Percentiles rank a stretch among this genome's conserved stretches.
phyloP scores from a whole-genome alignment of 2,888 invertebrate species.

The Tricholauxania praeusta region DNA sequence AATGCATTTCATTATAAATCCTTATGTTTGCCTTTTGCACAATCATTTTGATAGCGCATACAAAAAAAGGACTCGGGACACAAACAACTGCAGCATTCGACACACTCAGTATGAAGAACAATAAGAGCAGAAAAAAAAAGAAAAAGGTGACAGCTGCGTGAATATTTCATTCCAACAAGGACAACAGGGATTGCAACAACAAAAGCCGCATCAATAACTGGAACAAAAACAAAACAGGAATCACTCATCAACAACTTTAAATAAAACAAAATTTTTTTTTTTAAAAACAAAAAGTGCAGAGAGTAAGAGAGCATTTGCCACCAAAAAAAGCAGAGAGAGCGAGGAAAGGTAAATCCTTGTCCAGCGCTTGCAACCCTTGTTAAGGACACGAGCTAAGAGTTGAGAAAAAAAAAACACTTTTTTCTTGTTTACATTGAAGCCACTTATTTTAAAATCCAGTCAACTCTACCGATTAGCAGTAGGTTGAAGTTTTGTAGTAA shows the following conservation, averaged over 20 bases:
- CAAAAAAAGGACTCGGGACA: slow-evolving; percentile 13
- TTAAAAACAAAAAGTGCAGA: neutral
- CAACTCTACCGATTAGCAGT: slow-evolving; percentile 30
- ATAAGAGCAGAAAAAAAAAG: slow-evolving; percentile 27
- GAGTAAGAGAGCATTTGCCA: slow-evolving; percentile 35
- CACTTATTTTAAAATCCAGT: slow-evolving; percentile 53
- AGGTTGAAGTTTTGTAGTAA: slow-evolving; percentile 52
- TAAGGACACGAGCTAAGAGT: neutral
- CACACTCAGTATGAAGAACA: slow-evolving; percentile 36
- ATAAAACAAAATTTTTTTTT: slow-evolving; percentile 1
- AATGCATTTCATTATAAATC: neutral
- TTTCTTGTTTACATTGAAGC: slow-evolving; percentile 40
- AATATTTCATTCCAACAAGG: slow-evolving; percentile 43
- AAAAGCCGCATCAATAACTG: slow-evolving; percentile 6
- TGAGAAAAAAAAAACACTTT: slow-evolving; percentile 6
- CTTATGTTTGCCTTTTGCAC: slow-evolving; percentile 22
- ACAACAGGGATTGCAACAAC: slow-evolving; percentile 23
- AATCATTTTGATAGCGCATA: slow-evolving; percentile 6
- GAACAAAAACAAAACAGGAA: slow-evolving; percentile 44
- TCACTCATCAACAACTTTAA: slow-evolving; percentile 31
- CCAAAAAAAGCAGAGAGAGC: slow-evolving; percentile 33
- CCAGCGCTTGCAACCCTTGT: too few species aligned
- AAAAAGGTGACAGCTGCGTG: slow-evolving; percentile 49
- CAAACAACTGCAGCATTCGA: slow-evolving; percentile 21
- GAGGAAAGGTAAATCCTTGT: slow-evolving; percentile 20